A percentile compares a stretch with the other conserved stretches of the same genome.
Evolutionary conservation across 2,888 invertebrate species (phyloP).

Genomic region (Stegana nigrithorax): DNA sequence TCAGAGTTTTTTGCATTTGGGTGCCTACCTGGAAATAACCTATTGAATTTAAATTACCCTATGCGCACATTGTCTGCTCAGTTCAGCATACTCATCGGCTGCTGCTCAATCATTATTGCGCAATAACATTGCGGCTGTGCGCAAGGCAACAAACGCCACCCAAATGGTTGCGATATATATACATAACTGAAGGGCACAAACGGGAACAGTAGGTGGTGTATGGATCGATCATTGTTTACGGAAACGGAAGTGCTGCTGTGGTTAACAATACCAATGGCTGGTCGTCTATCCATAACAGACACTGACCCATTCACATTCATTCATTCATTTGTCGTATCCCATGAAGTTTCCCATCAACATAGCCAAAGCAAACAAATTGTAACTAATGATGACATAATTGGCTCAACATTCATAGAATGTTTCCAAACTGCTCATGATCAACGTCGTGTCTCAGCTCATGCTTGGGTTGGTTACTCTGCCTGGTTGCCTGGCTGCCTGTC

Average conservation of each 20-base stretch:
- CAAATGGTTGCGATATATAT: slow-evolving; percentile 2
- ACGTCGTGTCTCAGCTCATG: too few species aligned
- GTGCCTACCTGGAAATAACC: too few species aligned
- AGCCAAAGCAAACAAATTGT: slow-evolving; percentile 44
- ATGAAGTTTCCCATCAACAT: slow-evolving; percentile 49
- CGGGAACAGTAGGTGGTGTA: slow-evolving; percentile 60
- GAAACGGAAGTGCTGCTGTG: slow-evolving; percentile 54
- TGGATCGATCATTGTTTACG: slow-evolving; percentile 18
- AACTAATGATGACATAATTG: slow-evolving; percentile 64
- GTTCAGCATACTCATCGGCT: not conserved
- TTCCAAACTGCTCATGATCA: too few species aligned
- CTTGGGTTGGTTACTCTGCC: not conserved
- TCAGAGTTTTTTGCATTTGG: too few species aligned
- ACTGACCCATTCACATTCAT: too few species aligned
- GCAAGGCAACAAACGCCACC: not conserved
- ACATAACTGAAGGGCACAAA: not conserved
- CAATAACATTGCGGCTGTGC: slow-evolving; percentile 34
- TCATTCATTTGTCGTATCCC: slow-evolving; percentile 25
- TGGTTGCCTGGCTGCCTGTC: not conserved
- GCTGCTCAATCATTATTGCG: slow-evolving; percentile 43
- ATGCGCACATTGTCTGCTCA: too few species aligned
- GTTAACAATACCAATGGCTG: slow-evolving; percentile 38
- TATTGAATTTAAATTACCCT: too few species aligned
- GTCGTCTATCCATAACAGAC: slow-evolving; percentile 22
- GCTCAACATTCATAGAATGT: slow-evolving; percentile 36